Evolutionary conservation across 2,888 invertebrate species (phyloP).

Genomic region (Epirrhoe tristata): DNA sequence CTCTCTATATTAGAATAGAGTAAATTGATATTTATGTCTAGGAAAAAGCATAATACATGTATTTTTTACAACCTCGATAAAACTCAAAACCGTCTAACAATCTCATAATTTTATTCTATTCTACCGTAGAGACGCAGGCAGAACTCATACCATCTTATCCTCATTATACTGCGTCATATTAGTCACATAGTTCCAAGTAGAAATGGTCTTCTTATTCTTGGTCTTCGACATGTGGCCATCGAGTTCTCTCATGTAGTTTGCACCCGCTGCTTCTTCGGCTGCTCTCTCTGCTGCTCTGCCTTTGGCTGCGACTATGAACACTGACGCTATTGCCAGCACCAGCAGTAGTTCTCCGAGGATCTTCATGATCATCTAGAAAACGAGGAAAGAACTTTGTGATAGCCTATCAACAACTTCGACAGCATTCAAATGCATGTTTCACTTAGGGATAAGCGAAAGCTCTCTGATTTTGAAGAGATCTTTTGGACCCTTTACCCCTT

Average conservation of each 20-base stretch:
- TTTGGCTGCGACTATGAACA: constrained; percentile 78
- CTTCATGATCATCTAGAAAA: constrained; percentile 72
- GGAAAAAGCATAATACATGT: too few relatives aligned
- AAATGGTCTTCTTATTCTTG: constrained; percentile 84
- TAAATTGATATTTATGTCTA: too few relatives aligned
- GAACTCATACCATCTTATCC: constrained; percentile 68
- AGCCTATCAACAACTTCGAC: too few relatives aligned
- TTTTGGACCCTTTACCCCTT: too few relatives aligned
- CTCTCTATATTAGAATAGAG: too few relatives aligned
- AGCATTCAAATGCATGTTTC: too few relatives aligned
- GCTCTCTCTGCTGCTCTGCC: constrained; percentile 78
- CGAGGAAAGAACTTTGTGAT: neutral
- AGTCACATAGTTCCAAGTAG: constrained; percentile 90
- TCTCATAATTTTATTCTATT: too few relatives aligned
- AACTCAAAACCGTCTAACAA: too few relatives aligned
- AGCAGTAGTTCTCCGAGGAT: constrained; percentile 75
- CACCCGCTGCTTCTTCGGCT: constrained; percentile 85
- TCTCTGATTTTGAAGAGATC: too few relatives aligned
- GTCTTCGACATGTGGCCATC: constrained; percentile 85
- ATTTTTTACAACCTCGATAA: too few relatives aligned
- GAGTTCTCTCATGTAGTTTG: constrained; percentile 85
- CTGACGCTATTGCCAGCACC: constrained; percentile 77
- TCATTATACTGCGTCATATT: constrained; percentile 90
- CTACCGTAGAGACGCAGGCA: too few relatives aligned
- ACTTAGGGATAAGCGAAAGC: too few relatives aligned